Evolutionary conservation across 2,113 vertebrate genomes (phyloP).

Genomic region (Madoqua kirkii): DNA sequence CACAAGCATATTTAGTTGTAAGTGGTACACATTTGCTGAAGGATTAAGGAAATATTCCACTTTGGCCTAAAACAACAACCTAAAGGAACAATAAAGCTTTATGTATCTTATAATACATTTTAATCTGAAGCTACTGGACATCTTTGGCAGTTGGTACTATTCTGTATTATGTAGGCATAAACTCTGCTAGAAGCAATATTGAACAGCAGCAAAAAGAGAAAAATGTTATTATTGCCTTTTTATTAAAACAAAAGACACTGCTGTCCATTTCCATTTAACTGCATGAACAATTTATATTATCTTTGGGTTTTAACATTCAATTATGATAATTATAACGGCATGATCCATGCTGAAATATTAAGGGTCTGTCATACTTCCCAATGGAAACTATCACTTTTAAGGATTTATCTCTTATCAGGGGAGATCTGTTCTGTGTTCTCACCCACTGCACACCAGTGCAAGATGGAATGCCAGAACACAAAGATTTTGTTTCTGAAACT

Average conservation of each 20-base stretch:
- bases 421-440: not conserved
- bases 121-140: conserved; percentile 60
- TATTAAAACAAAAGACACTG: conserved; percentile 64
- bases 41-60: conserved; percentile 68
- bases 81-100: conserved; percentile 72
- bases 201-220: conserved; percentile 47
- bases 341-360: conserved; percentile 28
- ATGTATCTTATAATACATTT: conserved; percentile 55
- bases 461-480: not conserved
- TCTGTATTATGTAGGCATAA: not conserved
- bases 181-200: conserved; percentile 64
- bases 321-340: conserved; percentile 36
- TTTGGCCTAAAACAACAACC: conserved; percentile 70
- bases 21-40: conserved; percentile 70
- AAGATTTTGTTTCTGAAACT: conserved; percentile 30
- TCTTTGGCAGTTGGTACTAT: conserved; percentile 55
- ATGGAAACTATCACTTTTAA: not conserved
- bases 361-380: conserved; percentile 36
- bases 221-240: conserved; percentile 54
- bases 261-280: conserved; percentile 62
- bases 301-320: conserved; percentile 54
- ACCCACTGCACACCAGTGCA: not conserved
- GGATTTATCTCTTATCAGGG: conserved; percentile 1
- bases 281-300: conserved; percentile 52
- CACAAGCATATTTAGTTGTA: conserved; percentile 69